phyloP scores from a whole-genome alignment of 2,797 vertebrate species.

The Malacoraja senta region DNA sequence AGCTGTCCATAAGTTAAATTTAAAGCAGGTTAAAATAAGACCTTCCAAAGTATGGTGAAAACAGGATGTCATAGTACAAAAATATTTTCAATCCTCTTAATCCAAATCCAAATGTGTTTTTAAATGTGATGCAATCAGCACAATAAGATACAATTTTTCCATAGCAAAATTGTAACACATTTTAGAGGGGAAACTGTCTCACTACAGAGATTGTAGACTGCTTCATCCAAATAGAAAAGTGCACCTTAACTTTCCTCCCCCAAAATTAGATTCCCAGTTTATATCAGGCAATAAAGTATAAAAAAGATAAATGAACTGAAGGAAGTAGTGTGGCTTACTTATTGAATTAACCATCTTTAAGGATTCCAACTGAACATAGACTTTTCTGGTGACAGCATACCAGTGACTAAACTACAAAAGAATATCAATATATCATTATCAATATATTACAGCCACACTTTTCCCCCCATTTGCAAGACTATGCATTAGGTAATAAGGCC shows the following conservation, averaged over 20 bases:
- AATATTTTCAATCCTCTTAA: conserved; percentile 29
- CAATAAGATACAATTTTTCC: background rate
- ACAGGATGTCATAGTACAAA: background rate
- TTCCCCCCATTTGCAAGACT: background rate
- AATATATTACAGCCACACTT: background rate
- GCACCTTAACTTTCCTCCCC: background rate
- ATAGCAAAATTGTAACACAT: conserved; percentile 21
- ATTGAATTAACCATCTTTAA: background rate
- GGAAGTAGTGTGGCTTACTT: background rate
- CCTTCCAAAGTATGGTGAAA: background rate
- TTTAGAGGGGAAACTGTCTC: background rate
- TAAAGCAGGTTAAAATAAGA: conserved; percentile 11
- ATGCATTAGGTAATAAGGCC: background rate
- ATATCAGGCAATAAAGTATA: background rate
- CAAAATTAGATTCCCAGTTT: background rate
- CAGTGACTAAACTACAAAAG: background rate
- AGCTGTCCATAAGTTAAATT: background rate
- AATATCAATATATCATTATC: background rate
- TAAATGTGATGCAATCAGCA: background rate
- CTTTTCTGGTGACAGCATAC: background rate
- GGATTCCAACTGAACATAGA: background rate
- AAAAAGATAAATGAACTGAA: background rate
- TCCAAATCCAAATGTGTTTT: background rate
- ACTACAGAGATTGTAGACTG: background rate
- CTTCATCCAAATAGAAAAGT: background rate